phyloP scores from a whole-genome alignment of 2,113 vertebrate species.

The Canis aureus region DNA sequence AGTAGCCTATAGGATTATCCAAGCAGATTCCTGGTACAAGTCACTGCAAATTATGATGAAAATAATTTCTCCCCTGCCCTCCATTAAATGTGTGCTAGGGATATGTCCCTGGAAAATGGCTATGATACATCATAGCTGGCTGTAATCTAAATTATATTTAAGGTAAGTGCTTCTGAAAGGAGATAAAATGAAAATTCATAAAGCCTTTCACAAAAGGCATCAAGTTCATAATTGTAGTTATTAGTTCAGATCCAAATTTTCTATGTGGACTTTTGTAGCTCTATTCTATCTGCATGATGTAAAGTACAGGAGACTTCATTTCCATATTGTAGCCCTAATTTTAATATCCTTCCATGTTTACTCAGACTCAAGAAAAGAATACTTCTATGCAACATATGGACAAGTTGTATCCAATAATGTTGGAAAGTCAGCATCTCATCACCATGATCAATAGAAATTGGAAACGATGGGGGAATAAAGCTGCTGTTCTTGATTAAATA shows the following conservation, averaged over 20 bases:
- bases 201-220: slow-evolving; percentile 34
- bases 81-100: slow-evolving; percentile 2
- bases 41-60: background rate
- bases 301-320: background rate
- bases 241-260: slow-evolving; percentile 54
- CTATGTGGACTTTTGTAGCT: background rate
- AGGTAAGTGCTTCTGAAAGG: slow-evolving; percentile 48
- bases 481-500: slow-evolving; percentile 70
- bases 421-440: slow-evolving; percentile 8
- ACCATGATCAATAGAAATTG: background rate
- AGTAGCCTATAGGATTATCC: background rate
- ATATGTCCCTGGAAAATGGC: background rate
- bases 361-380: background rate
- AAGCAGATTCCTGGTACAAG: background rate
- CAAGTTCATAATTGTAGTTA: slow-evolving; percentile 21
- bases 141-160: slow-evolving; percentile 52
- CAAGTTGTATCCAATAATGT: slow-evolving; percentile 47
- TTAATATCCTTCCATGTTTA: background rate
- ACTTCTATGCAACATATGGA: background rate
- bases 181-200: slow-evolving; percentile 65
- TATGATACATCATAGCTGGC: background rate
- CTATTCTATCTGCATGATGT: background rate
- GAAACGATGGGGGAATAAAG: slow-evolving; percentile 58
- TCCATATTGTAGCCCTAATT: background rate
- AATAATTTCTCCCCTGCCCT: background rate